Evolutionary conservation across 2,888 invertebrate genomes (phyloP).

Genomic region (Lasioglossum lativentre): DNA sequence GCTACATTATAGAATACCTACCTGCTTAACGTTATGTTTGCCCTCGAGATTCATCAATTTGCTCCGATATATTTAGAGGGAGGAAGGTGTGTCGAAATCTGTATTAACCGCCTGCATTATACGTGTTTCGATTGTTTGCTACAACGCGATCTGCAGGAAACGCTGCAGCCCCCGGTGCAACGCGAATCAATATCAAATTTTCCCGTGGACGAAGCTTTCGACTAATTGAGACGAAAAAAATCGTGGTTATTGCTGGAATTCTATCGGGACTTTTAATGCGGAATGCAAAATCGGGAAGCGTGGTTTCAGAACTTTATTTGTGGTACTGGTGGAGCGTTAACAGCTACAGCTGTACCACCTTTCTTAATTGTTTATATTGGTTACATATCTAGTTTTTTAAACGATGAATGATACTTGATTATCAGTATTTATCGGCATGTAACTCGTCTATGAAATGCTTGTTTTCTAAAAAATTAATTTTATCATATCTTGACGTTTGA

Average conservation of each 20-base stretch:
- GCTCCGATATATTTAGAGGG: slow-evolving; percentile 7
- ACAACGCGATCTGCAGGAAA: not conserved
- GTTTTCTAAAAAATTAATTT: no score
- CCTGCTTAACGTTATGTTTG: slow-evolving; percentile 27
- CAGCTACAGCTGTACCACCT: no score
- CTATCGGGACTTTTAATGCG: not conserved
- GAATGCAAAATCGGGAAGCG: not conserved
- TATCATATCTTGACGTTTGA: no score
- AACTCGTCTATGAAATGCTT: no score
- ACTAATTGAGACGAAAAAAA: not conserved
- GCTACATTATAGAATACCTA: slow-evolving; percentile 39
- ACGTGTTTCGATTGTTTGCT: slow-evolving; percentile 5
- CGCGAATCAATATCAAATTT: not conserved
- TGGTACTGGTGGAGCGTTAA: not conserved
- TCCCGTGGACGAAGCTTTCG: not conserved
- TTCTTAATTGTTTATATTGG: not conserved
- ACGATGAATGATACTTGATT: no score
- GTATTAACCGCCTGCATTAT: not conserved
- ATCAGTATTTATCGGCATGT: no score
- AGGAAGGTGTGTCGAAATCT: not conserved
- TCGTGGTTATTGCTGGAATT: not conserved
- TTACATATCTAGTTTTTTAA: no score
- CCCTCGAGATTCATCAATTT: slow-evolving; percentile 7
- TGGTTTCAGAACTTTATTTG: not conserved
- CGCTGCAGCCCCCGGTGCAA: not conserved